Evolutionary conservation across 1,140 invertebrate genomes (phyloP), one percentile per base, ranked within the genome.

Genomic region (Vollenhovia emeryi): DNA sequence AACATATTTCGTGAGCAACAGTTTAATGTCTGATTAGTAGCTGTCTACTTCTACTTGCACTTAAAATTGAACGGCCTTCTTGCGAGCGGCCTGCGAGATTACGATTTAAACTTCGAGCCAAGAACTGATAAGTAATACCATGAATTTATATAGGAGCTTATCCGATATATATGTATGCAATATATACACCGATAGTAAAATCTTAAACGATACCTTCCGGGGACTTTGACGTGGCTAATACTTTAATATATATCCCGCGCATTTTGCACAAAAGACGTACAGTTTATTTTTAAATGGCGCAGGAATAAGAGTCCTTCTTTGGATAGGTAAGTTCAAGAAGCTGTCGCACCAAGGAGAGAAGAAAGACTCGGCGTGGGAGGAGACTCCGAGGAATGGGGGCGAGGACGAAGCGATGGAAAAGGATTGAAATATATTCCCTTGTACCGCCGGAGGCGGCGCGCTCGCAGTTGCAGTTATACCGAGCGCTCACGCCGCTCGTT

Each of bases 401-500:
- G 50, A 71, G 66, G 36, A 71, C 66, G 50, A 57, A 69, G 64
- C 66, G 66, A 82, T 82, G 66, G 78, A 73, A 82, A 55, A 82
- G 78, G 50, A 82, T 82, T 82, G 78, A 82, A 71, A 82, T 82
- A 82, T 82, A 71, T 82, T 82, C 24, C 18, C 18, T 43, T 52
- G 78, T 82, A 55, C 50, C 18, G 36, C 50, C 50, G 48, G 36
- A 69, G 64, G 62, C 64, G 21, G 33, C 15, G 50, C 60, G 11
- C 66, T 71, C 33, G 36, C 66, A 80, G 36, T 82, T 82, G 66
- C 78, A 82, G 66, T 27, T 71, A 68, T 40, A 82, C n/a, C 64
- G 78, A 36, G 36, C 48, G 24, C 33, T 57, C 68, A 71, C 76
- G 27, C 24, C 11, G 21, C 21, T 69, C 50, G 27, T 30, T 68